Evolutionary conservation across 2,888 invertebrate species (phyloP).

Genomic region (Lasioglossum zephyrum): DNA sequence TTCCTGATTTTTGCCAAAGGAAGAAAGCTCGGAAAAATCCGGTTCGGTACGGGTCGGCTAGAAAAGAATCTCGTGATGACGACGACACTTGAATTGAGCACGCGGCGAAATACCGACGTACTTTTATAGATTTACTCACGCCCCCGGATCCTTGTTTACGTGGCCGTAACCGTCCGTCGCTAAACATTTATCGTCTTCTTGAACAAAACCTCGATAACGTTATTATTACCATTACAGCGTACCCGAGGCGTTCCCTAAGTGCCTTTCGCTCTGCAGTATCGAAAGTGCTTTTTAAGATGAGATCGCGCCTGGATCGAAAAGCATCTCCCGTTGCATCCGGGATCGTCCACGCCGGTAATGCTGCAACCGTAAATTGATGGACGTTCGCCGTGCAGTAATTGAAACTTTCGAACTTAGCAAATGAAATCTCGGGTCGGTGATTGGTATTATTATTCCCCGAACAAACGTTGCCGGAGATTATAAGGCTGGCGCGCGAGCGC

Average conservation of each 20-base stretch:
- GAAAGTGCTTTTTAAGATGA: constrained; percentile 72
- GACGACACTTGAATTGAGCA: not conserved
- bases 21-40: not conserved
- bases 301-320: constrained; percentile 67
- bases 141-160: constrained; percentile 69
- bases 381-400: constrained; percentile 62
- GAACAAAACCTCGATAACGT: constrained; percentile 71
- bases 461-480: constrained; percentile 52
- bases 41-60: not conserved
- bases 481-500: constrained; percentile 22
- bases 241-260: constrained; percentile 68
- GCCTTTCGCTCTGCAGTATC: constrained; percentile 69
- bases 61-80: not conserved
- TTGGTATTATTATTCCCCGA: constrained; percentile 61
- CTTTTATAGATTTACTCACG: constrained; percentile 71
- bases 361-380: constrained; percentile 63
- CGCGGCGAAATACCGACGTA: constrained; percentile 44
- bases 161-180: constrained; percentile 63
- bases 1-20: not conserved
- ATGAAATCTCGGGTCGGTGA: constrained; percentile 58
- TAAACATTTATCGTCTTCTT: constrained; percentile 71
- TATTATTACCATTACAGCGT: constrained; percentile 69
- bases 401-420: constrained; percentile 66
- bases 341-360: constrained; percentile 59
- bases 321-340: constrained; percentile 64